Evolutionary conservation across 2,797 vertebrate species (phyloP), one percentile per base, ranked within the genome.

Genomic region (Sebastes reedi): DNA sequence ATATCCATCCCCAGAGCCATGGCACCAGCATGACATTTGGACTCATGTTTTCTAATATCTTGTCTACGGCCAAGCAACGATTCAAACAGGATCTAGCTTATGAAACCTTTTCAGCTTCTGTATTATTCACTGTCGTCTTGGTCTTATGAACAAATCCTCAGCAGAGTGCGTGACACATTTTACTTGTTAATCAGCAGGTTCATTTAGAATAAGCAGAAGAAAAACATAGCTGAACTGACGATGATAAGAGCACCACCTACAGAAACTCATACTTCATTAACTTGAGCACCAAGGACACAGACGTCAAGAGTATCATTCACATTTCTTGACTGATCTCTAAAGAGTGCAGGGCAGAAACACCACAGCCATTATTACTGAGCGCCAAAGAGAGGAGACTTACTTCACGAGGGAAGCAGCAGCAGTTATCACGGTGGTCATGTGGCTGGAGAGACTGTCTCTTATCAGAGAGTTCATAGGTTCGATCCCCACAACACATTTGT

Each of bases 181-280:
- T 2, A 73, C 29, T 65, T 61, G 22, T 59, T 67, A 67, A 78
- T 78, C 34, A 75, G 46, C 12, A n/a, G 25, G 67, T 69, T 73
- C 27, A 73, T 71, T 59, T 66, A 16, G 18, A 67, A 58, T 12
- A 36, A 71, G 34, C 58, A 32, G 59, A 30, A 16, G 34, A 10
- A 65, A 71, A 72, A 27, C 22, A 46, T 18, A 62, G 39, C 52
- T 72, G 62, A 73, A 52, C 30, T 50, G 36, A 66, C 36, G 8
- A 67, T 2, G 59, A 74, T 75, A 58, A 75, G 64, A 78, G 36
- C 9, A 8, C 54, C 64, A 54, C 65, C 67, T 61, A 22, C n/a
- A 77, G 27, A 39, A 68, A 75, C 30, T 30, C 52, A 36, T 30
- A 66, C 72, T 3, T 73, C 36, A 67, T 67, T 39, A 72, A 6